Evolutionary conservation across 2,888 invertebrate species (phyloP), one percentile per base, ranked within the genome.

Genomic region (Rhabditoides inermis): DNA sequence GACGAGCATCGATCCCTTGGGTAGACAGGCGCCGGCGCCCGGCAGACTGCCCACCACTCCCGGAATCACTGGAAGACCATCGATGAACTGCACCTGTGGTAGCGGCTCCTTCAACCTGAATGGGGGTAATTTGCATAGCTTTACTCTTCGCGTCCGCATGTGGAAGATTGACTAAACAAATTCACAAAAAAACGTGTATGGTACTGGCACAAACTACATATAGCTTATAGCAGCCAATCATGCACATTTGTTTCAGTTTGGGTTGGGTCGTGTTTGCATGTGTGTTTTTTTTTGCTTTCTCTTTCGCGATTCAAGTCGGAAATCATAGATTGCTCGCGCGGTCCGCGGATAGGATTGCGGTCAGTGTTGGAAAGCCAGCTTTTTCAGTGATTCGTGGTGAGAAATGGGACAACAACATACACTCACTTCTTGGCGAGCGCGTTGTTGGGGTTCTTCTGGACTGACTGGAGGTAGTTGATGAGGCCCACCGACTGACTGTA

Each of bases 11-110:
- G 62, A 53, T n/a, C 63, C 65, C 7, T 61, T 53, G 10, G 69
- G 69, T 7, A 70, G 56, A 28, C 69, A 70, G 0, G 62, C 65
- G 5, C 69, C 69, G 18, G 64, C 67, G 10, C 69, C 69, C 10
- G 69, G 69, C 15, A 70, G 46, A 51, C 58, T 59, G 15, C 69
- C 69, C 7, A 61, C 50, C 1, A 70, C 46, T 18, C 69, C 69
- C 1, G 69, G 69, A 5, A 70, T 48, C 5, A 68, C 65, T 23
- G 69, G 69, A 12, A 70, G 52, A 7, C 67, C 68, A 28, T 68
- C 61, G 6, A 68, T 58, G 36, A 68, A 55, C 30, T 60, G 60
- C 23, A 68, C 62, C 18, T 55, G 53, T 2, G 63, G 68, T 3
- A 68, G 28, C 2, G 49, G 49, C 22, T 45, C 25, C n/a, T 53